Conservation (phyloP, 2,113 vertebrate species). For the Ailuropoda melanoleuca region DNA sequence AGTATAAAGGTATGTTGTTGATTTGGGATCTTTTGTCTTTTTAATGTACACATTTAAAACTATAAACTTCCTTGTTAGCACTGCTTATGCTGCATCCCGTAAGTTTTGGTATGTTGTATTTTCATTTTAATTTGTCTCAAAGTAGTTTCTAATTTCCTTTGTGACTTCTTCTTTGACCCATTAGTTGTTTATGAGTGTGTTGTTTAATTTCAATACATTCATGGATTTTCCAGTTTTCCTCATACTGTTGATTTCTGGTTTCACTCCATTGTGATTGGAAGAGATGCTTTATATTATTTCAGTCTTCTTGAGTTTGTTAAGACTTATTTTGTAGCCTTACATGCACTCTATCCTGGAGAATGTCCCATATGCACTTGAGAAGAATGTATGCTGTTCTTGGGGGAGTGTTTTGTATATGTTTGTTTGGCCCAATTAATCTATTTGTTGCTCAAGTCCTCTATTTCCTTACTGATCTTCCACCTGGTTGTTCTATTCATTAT, state of each 20-base stretch:
- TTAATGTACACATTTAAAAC: neutral
- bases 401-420: neutral
- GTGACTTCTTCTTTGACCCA: neutral
- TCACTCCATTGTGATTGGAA: neutral
- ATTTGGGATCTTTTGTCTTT: neutral
- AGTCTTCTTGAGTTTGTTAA: neutral
- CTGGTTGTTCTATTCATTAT: neutral
- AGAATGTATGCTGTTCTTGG: neutral
- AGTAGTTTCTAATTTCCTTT: neutral
- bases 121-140: neutral
- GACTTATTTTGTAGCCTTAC: neutral
- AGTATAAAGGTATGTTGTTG: neutral
- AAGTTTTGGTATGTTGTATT: neutral
- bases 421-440: neutral
- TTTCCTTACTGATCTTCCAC: neutral
- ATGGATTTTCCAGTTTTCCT: neutral
- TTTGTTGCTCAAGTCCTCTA: neutral
- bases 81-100: neutral
- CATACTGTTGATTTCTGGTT: neutral
- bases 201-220: neutral
- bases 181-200: neutral
- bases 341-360: neutral
- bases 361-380: neutral
- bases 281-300: neutral
- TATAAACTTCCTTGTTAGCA: neutral